Evolutionary conservation across 2,888 invertebrate species (phyloP), one percentile per base, ranked within the genome.

Genomic region (Ctenicera cuprea): DNA sequence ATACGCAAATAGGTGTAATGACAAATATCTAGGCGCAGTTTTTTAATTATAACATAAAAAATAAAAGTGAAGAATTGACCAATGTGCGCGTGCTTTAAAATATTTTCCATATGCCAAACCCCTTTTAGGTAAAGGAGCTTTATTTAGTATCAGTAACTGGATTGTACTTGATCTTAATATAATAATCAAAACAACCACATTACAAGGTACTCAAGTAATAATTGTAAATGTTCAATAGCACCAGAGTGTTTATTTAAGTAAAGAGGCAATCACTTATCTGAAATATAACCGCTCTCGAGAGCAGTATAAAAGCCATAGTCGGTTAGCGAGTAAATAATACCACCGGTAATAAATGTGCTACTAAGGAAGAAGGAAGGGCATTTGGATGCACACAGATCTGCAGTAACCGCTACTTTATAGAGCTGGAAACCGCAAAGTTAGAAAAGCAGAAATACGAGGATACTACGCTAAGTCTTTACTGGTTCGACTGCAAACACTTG

Each of bases 351-450:
- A 9, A 48, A 11, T 48, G 16, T 7, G 7, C 9, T 0, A 16
- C 18, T 11, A 9, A 48, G 48, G n/a, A 48, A 48, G 16, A 48
- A 48, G 16, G 48, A 48, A 48, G 1, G 7, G 14, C 14, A 3
- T 41, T 16, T 18, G 48, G 9, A 18, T 14, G 8, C 48, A 48
- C 3, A 26, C 26, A 26, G 26, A 26, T 26, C 33, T 9, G 18
- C 14, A 45, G 33, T 30, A 54, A 54, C 54, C 54, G 54, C 54
- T 54, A 54, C 14, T 30, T 30, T n/a, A 54, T 3, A 30, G 30
- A 26, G 52, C 4, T 52, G 26, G 16, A 52, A 52, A 26, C 22
- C 52, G n/a, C 26, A 12, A 54, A n/a, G 22, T 33, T 14, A 26
- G 54, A 30, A 30, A 30, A 54, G 54, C 54, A 50, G 22, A 22